phyloP scores from a whole-genome alignment of 2,797 vertebrate genomes.

The Rallus crepitans region DNA sequence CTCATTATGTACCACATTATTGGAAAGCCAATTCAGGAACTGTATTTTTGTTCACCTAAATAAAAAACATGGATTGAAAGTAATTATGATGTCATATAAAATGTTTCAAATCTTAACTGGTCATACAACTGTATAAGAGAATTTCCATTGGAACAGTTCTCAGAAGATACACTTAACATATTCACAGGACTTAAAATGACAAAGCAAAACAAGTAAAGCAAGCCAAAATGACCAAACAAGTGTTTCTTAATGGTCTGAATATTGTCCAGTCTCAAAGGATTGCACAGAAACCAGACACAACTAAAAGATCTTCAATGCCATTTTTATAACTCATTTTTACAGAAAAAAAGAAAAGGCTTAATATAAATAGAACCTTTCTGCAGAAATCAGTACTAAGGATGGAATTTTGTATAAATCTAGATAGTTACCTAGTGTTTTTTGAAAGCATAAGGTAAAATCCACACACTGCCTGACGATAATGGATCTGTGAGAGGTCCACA shows the following conservation, averaged over 20 bases:
- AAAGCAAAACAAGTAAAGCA: not conserved
- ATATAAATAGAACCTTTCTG: not conserved
- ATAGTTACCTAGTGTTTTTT: not conserved
- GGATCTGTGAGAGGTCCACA: not conserved
- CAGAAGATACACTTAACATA: not conserved
- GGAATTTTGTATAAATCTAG: not conserved
- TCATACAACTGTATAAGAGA: not conserved
- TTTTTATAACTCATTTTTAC: not conserved
- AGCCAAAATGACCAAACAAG: not conserved
- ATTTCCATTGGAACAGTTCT: not conserved
- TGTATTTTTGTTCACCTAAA: not conserved
- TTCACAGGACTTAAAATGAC: not conserved
- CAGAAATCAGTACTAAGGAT: not conserved
- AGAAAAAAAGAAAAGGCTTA: not conserved
- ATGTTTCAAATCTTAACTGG: not conserved
- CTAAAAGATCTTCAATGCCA: accelerated
- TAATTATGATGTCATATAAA: not conserved
- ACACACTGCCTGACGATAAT: not conserved
- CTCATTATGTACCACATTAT: not conserved
- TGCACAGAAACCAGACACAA: not conserved
- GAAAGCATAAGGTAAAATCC: not conserved
- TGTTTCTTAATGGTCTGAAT: not conserved
- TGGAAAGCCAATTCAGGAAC: not conserved
- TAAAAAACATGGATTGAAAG: not conserved
- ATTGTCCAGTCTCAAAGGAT: not conserved